phyloP scores from a whole-genome alignment of 92 coral and sea anemone species.

The Chrysogorgia sp. region DNA sequence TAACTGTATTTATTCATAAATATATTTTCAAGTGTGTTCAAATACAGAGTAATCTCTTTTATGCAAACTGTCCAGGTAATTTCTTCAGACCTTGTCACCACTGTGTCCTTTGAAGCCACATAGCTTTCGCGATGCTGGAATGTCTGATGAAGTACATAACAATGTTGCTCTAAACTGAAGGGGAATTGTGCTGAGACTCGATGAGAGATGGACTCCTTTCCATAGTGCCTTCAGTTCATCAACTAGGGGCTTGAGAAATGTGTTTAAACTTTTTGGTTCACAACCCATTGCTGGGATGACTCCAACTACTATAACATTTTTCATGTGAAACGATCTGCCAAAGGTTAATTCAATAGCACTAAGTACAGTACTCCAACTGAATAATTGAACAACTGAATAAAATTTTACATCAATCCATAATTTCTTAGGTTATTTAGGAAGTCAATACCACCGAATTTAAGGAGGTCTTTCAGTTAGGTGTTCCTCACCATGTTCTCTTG shows the following conservation, averaged over 20 bases:
- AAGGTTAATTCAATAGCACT: conserved; percentile 34
- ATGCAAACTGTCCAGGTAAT: conserved; percentile 61
- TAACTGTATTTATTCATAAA: too few species aligned
- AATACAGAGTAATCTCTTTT: conserved; percentile 65
- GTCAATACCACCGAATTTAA: conserved; percentile 41
- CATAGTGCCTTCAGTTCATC: too few species aligned
- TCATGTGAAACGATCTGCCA: conserved; percentile 57
- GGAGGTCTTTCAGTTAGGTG: conserved; percentile 56
- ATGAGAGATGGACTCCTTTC: conserved; percentile 44
- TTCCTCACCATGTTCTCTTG: conserved; percentile 29
- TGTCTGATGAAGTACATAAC: conserved; percentile 64
- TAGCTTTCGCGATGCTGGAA: conserved; percentile 70
- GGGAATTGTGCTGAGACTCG: conserved; percentile 12
- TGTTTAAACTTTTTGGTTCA: conserved; percentile 53
- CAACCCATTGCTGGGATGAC: conserved; percentile 58
- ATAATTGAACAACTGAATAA: conserved; percentile 74
- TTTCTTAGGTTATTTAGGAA: conserved; percentile 63
- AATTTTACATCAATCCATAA: conserved; percentile 65
- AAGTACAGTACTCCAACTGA: conserved; percentile 74
- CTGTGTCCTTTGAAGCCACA: conserved; percentile 68
- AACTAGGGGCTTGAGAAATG: too few species aligned
- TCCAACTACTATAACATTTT: conserved; percentile 64
- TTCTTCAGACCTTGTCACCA: conserved; percentile 54
- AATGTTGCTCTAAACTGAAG: conserved; percentile 57
- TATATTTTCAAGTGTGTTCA: too few species aligned